Base-by-base conservation (phyloP, 2,113 vertebrate genomes). In the Oryzias curvinotus region DNA sequence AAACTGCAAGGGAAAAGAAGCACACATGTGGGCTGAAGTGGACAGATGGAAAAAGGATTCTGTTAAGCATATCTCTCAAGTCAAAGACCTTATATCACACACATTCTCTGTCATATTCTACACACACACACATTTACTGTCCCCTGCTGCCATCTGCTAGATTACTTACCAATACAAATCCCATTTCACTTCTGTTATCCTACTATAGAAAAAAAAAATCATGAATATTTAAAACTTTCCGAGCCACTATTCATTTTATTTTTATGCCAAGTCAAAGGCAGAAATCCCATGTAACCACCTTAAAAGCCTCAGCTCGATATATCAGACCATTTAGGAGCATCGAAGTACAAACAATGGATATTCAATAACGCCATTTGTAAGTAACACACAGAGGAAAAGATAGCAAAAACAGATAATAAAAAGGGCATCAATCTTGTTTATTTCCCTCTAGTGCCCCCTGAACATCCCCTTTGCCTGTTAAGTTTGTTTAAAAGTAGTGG, bases 351-450 rank as follows among this genome's bases (percentile, higher is more conserved):
- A 90, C 91, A 91, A 92, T 91, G 80, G 91, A 92, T 92, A 88
- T 89, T 88, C 88, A 65, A 92, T 92, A 92, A 91, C 68, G 83
- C 88, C 83, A 90, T 89, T 91, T 91, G 90, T 92, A 92, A 92
- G 89, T 90, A 92, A 91, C 83, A 85, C 79, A 86, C 81, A 83
- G 79, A 90, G 88, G 87, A 90, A 88, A 89, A 87, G 81, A 86
- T 77, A 78, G 76, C 83, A 85, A 86, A 91, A 91, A 91, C 83
- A 89, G 86, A 89, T 90, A 91, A 91, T 92, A 93, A 92, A 92
- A 90, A 88, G 87, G 65, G 78, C 91, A 92, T 93, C 92, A 90
- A 91, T 93, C 91, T 89, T 90, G 67, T 90, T 93, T 90, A 92
- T 90, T 89, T 81, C 85, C 71, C 89, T 84, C 88, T 57, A 73